Percentiles rank a stretch among this genome's conserved stretches.
Evolutionary conservation across 2,797 vertebrate genomes (phyloP).

Genomic region (Dromococcyx pavoninus): DNA sequence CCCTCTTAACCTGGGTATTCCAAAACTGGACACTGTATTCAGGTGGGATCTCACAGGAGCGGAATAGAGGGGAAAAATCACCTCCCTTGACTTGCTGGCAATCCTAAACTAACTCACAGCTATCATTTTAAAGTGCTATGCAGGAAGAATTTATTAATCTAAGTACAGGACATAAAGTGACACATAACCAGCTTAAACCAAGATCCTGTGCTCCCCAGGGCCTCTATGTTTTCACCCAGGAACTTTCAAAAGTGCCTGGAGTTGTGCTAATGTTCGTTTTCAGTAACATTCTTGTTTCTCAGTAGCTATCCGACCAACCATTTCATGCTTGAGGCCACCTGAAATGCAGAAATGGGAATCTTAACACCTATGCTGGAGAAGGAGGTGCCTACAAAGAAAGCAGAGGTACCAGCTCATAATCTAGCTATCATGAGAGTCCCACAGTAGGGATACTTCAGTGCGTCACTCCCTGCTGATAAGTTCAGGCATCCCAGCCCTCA

Average conservation of each 20-base stretch:
- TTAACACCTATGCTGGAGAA: background rate
- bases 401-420: background rate
- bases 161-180: background rate
- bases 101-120: background rate
- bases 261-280: background rate
- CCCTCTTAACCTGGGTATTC: no score
- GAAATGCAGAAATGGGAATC: background rate
- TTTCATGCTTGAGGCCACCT: background rate
- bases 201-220: accelerated
- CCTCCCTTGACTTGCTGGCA: no score
- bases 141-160: background rate
- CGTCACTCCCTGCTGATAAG: background rate
- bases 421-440: background rate
- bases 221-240: background rate
- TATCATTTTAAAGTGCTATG: background rate
- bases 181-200: background rate
- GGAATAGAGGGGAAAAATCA: no score
- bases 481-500: background rate
- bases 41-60: no score
- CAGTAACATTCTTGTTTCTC: background rate
- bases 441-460: background rate
- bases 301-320: background rate
- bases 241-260: background rate
- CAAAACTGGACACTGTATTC: no score
- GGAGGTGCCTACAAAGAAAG: background rate